Conservation (phyloP, 2,113 vertebrate species). For the Muntiacus muntjak region DNA sequence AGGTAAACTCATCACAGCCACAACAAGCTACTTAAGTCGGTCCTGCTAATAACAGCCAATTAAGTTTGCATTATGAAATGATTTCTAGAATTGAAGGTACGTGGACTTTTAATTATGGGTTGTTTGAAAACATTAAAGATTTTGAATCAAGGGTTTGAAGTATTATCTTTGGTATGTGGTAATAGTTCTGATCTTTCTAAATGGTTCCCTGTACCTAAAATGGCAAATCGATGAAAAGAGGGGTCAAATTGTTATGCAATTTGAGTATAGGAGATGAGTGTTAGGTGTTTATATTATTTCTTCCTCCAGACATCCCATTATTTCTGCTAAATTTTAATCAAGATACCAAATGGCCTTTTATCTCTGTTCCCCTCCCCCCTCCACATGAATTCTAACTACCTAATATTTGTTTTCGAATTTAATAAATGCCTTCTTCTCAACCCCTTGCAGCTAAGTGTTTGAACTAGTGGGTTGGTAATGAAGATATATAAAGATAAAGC, state of each 20-base stretch:
- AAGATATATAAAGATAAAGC: slow-evolving; percentile 72
- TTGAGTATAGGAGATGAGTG: slow-evolving; percentile 47
- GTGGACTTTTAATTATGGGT: slow-evolving; percentile 61
- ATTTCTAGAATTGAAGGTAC: slow-evolving; percentile 49
- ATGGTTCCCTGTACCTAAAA: slow-evolving; percentile 29
- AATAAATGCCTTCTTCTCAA: slow-evolving; percentile 74
- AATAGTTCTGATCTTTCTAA: slow-evolving; percentile 51
- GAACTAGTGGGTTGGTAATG: slow-evolving; percentile 62
- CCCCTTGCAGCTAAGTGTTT: slow-evolving; percentile 48
- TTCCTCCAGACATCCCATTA: slow-evolving; percentile 64
- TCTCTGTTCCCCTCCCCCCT: slow-evolving; percentile 22
- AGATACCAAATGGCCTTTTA: slow-evolving; percentile 68
- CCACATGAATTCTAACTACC: slow-evolving; percentile 24
- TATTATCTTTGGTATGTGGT: slow-evolving; percentile 36
- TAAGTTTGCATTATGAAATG: slow-evolving; percentile 68
- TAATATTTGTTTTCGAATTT: slow-evolving; percentile 75
- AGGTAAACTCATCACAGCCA: slow-evolving; percentile 46
- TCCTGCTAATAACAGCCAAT: slow-evolving; percentile 67
- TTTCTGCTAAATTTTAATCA: slow-evolving; percentile 78
- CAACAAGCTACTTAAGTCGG: slow-evolving; percentile 69
- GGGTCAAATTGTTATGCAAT: slow-evolving; percentile 15
- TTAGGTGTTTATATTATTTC: slow-evolving; percentile 65
- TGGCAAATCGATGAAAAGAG: slow-evolving; percentile 44
- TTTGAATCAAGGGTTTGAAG: slow-evolving; percentile 37
- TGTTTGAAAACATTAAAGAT: slow-evolving; percentile 66